Percentiles rank a stretch among this genome's conserved stretches.
Evolutionary conservation across 23 tunicate genomes (phyloP).

Genomic region (Oikopleura dioica): DNA sequence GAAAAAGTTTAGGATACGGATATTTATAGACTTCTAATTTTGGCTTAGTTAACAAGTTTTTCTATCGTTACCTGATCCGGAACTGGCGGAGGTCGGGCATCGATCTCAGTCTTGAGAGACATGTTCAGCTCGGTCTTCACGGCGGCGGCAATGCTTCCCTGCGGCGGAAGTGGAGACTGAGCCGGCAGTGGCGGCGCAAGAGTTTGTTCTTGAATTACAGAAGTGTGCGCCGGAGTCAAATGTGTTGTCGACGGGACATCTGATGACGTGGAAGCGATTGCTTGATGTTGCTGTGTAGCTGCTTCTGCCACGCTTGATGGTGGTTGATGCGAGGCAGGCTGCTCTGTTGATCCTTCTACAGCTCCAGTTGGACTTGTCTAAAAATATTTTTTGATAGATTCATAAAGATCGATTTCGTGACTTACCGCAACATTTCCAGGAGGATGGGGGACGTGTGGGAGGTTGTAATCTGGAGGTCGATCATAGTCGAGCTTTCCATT

Average conservation of each 20-base stretch:
- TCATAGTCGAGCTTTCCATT: background rate
- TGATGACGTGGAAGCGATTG: too few relatives aligned
- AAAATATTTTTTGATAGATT: background rate
- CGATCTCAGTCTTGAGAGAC: background rate
- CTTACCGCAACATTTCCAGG: conserved; percentile 1
- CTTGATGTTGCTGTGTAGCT: too few relatives aligned
- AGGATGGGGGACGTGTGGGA: background rate
- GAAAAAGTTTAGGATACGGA: too few relatives aligned
- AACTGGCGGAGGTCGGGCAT: background rate
- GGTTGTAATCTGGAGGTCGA: background rate
- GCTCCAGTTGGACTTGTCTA: background rate
- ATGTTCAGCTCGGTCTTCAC: background rate
- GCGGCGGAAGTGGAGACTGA: background rate
- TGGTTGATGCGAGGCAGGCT: too few relatives aligned
- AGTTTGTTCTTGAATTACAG: too few relatives aligned
- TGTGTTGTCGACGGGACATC: too few relatives aligned
- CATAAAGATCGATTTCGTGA: background rate
- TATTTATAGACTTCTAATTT: too few relatives aligned
- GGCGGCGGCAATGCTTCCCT: background rate
- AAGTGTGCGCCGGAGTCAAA: too few relatives aligned
- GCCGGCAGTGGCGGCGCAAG: background rate
- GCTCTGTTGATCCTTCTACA: background rate
- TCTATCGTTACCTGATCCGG: background rate
- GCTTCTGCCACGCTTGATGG: too few relatives aligned
- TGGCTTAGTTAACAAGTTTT: background rate